Conservation (phyloP, 2,113 vertebrate species). For the Alethe castanea region DNA sequence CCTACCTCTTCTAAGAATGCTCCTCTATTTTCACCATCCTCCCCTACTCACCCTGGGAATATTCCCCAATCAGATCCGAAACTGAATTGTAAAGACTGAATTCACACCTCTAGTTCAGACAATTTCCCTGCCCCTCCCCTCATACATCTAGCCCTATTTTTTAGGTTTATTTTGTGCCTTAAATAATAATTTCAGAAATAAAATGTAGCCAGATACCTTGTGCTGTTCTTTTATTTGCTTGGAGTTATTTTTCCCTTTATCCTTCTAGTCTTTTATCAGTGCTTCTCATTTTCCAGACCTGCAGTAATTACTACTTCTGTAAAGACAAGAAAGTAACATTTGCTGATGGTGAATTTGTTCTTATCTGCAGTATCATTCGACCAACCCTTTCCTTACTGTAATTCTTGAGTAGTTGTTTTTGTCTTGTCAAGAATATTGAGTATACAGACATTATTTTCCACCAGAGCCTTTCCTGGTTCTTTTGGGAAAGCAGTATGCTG, state of each 20-base stretch:
- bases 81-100: conserved; percentile 19
- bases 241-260: conserved; percentile 17
- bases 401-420: neutral
- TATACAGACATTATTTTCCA: conserved; percentile 4
- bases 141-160: conserved; percentile 43
- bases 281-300: conserved; percentile 1
- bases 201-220: conserved; percentile 63
- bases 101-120: neutral
- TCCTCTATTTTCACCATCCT: neutral
- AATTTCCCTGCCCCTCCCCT: neutral
- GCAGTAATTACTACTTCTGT: neutral
- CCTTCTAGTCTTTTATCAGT: neutral
- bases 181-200: conserved; percentile 69
- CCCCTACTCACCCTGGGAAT: neutral
- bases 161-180: conserved; percentile 80
- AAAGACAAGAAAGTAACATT: neutral
- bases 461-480: neutral
- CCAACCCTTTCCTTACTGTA: neutral
- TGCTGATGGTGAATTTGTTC: neutral
- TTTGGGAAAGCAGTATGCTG: conserved; percentile 4
- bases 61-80: neutral
- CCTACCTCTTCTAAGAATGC: neutral
- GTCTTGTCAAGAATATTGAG: neutral
- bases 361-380: neutral
- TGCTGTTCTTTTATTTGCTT: conserved; percentile 42